Base-by-base conservation (phyloP, 30 jellyfish, hydroid and myxozoan species). In the Turritopsis rubra region DNA sequence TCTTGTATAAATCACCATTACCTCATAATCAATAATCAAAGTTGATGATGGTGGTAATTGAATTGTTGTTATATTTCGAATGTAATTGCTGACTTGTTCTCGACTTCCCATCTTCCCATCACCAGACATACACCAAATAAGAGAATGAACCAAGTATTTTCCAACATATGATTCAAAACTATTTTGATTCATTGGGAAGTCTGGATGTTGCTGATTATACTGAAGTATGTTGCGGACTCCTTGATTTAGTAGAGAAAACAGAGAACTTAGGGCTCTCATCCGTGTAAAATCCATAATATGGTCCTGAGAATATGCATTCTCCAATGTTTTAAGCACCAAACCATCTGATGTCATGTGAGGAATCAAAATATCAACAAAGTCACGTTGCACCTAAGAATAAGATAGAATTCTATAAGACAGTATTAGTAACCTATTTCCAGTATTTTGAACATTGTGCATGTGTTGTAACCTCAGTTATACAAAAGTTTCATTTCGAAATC, bases 71-170 rank as follows among this genome's bases (percentile, higher is more conserved):
- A 89, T 85, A 70, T 94, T 94, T 29, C 95, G 92, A 75, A 94
- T 94, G 85, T 88, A 94, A 53, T 83, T 89, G 29, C 99, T 96
- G 31, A 94, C 83, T 22, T 85, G 85, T 68, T 94, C 95, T 20
- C 99, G 79, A 24, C 75, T 87, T 54, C 82, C 83, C 89, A 94
- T 22, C 73, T 75, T 88, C 16, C 99, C 95, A 75, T 94, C 99
- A 68, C 99, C 99, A 75, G 96, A 82, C 99, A 94, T 94, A 66
- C 99, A 94, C 99, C 99, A 94, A 30, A 94, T 60, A 66, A 94
- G 81, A 27, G 95, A 73, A 75, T 94, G 89, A 26, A 94, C 97
- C 75, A 94, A 88, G 53, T 94, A 94, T 81, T 86, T 94, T 31
- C 96, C 96, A 65, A 85, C 92, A 75, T 94, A 94, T 18, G 95